Evolutionary conservation across 2,888 invertebrate species (phyloP), one percentile per base, ranked within the genome.

Genomic region (Diachrysia chrysitis): DNA sequence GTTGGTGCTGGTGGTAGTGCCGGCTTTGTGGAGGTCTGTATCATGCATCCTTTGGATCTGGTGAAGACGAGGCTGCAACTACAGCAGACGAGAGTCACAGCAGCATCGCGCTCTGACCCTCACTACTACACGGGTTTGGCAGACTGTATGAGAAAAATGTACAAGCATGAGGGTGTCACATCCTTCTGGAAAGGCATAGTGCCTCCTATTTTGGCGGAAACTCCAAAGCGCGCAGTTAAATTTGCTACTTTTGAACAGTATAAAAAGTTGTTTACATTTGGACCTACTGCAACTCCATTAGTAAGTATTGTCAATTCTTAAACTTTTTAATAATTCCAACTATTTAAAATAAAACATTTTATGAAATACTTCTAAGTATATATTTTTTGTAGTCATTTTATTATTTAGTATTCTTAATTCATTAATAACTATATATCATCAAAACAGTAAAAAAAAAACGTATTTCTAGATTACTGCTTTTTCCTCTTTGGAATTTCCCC

Each of bases 11-110:
- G 99, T 71, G 99, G 99, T 64, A 98, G 98, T 78, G 99, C 99
- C 83, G 98, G 98, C 90, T 98, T 99, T 92, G 96, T 99, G 58
- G 99, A 99, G 96, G 98, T 99, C 71, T 98, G 98, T 89, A 97
- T 99, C 61, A 99, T 99, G 99, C 99, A 99, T 93, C 99, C 99
- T 0, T 93, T 99, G 88, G 99, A 99, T 92, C 96, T 99, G 69
- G 97, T 99, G 2, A 99, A 99, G 94, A 99, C 99, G 1, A 96
- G 99, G 81, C 73, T 95, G 61, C 95, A 95, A 74, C 79, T 95
- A 42, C 95, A 95, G 75, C 83, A 92, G 4, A 91, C 87, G 3
- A 89, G 82, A 70, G n/a, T 42, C 42, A 76, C 85, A 4, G 63
- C 75, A 0, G 57, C 84, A 37, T 82, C 82, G 59, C 83, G 78